Conservation (phyloP, 64 coral and sea anemone genomes). For the Cladopsammia gracilis region DNA sequence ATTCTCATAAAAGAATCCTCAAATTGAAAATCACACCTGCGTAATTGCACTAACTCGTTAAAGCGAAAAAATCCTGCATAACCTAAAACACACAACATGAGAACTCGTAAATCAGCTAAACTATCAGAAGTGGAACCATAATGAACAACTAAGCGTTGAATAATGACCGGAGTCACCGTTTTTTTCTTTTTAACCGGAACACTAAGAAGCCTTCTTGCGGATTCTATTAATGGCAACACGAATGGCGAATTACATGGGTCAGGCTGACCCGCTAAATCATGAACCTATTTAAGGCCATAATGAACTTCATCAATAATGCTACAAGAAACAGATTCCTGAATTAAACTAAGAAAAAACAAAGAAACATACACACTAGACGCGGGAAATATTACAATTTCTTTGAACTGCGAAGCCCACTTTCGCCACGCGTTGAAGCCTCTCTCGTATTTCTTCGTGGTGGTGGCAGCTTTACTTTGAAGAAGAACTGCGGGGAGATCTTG, state of each 20-base stretch:
- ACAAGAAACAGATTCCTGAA: neutral
- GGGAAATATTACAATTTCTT: slow-evolving; percentile 6
- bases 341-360: slow-evolving; percentile 22
- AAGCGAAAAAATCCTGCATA: neutral
- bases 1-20: slow-evolving; percentile 31
- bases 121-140: too few relatives aligned
- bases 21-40: slow-evolving; percentile 25
- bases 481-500: slow-evolving; percentile 7
- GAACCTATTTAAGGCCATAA: neutral
- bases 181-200: neutral
- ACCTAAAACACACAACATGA: too few relatives aligned
- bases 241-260: neutral
- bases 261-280: neutral
- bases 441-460: neutral
- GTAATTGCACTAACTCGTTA: neutral
- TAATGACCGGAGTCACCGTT: neutral
- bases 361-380: slow-evolving; percentile 8
- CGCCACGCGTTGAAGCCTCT: neutral
- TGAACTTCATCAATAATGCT: too few relatives aligned
- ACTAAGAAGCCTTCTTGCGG: neutral
- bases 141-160: too few relatives aligned
- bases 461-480: neutral
- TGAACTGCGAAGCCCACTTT: slow-evolving; percentile 12
- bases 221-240: neutral
- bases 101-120: too few relatives aligned